Conservation (phyloP, 2,888 invertebrate species). For the Suillia variegata region DNA sequence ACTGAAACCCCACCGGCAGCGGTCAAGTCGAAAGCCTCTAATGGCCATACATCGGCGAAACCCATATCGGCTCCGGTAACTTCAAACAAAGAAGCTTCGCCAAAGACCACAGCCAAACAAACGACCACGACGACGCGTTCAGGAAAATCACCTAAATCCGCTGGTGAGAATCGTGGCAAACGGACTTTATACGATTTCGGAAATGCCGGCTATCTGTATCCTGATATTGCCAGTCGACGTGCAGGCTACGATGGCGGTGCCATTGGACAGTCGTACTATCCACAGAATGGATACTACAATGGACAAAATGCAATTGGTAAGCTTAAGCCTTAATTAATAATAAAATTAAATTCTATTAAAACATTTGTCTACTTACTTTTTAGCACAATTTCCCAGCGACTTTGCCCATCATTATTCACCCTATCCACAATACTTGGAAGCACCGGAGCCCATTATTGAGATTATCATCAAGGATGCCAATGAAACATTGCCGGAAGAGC, state of each 20-base stretch:
- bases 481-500: slow-evolving; percentile 73
- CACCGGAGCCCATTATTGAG: slow-evolving; percentile 89
- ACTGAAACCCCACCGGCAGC: slow-evolving; percentile 7
- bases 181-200: slow-evolving; percentile 56
- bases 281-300: slow-evolving; percentile 49
- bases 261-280: slow-evolving; percentile 41
- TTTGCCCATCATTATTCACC: slow-evolving; percentile 49
- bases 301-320: slow-evolving; percentile 52
- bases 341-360: neutral
- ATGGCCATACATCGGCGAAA: too few species aligned
- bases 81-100: too few species aligned
- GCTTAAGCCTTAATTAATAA: neutral
- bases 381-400: slow-evolving; percentile 47
- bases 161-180: slow-evolving; percentile 55
- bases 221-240: slow-evolving; percentile 48
- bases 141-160: slow-evolving; percentile 34
- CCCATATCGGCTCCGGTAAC: too few species aligned
- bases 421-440: slow-evolving; percentile 69
- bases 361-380: slow-evolving; percentile 6
- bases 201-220: slow-evolving; percentile 50
- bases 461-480: slow-evolving; percentile 91
- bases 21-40: neutral
- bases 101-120: neutral
- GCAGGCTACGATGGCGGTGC: slow-evolving; percentile 43
- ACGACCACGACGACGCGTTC: slow-evolving; percentile 26